These are phyloP conservation scores for Cheirogaleus major DNA, from an alignment of 2,797 vertebrate genomes.

Conservation along the genomic window DNA sequence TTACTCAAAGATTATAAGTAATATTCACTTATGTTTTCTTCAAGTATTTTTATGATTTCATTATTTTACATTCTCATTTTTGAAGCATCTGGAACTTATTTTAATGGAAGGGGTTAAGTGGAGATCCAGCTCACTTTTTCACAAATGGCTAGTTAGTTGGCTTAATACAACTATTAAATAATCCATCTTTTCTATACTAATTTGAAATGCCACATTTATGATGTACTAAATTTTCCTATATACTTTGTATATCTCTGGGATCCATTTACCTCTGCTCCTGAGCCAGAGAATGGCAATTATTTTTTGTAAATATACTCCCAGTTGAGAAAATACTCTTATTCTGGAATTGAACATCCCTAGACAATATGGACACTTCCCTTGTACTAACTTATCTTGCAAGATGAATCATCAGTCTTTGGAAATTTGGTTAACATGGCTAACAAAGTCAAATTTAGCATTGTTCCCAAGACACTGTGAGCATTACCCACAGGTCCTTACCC, in stretches of 20 bases:
- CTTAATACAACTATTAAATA: neutral
- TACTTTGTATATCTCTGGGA: neutral
- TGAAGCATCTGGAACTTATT: conserved; percentile 33
- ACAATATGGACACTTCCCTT: neutral
- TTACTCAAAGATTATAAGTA: conserved; percentile 18
- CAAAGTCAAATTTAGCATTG: neutral
- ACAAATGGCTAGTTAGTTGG: neutral
- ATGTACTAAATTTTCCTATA: neutral
- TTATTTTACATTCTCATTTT: conserved; percentile 39
- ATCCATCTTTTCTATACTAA: neutral
- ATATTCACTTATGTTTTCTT: neutral
- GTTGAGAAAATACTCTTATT: neutral
- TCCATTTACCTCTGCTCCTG: conserved; percentile 6
- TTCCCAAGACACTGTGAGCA: neutral
- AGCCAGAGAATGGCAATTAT: neutral
- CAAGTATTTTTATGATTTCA: neutral
- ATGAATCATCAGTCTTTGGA: neutral
- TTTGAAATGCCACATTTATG: neutral
- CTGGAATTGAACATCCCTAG: neutral
- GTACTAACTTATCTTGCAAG: conserved; percentile 4
- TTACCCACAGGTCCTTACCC: neutral
- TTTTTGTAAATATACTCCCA: neutral
- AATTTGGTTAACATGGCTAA: neutral
- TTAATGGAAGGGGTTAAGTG: neutral
- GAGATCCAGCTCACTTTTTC: neutral